phyloP scores from a whole-genome alignment of 2,797 vertebrate genomes.

The Melanotaenia trifasciata region DNA sequence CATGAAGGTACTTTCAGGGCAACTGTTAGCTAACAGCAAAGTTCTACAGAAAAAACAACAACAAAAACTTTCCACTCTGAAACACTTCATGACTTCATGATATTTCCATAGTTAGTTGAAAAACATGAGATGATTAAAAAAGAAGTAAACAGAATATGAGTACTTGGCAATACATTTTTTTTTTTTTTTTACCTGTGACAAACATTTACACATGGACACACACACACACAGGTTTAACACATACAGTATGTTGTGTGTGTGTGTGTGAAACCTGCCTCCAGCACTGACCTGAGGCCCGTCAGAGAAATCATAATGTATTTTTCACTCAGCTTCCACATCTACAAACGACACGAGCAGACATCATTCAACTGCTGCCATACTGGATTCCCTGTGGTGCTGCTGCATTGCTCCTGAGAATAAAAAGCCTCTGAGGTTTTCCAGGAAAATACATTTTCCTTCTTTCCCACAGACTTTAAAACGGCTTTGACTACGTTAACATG shows the following conservation, averaged over 20 bases:
- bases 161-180: conserved; percentile 40
- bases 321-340: conserved; percentile 20
- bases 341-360: conserved; percentile 30
- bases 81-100: neutral
- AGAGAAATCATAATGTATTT: conserved; percentile 19
- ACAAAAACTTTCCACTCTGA: neutral
- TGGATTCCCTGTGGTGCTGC: conserved; percentile 56
- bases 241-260: neutral
- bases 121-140: neutral
- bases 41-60: conserved; percentile 4
- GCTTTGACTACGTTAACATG: neutral
- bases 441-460: neutral
- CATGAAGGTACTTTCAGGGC: neutral
- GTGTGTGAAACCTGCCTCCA: conserved; percentile 2
- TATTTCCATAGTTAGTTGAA: neutral
- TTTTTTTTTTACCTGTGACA: conserved; percentile 9
- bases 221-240: neutral
- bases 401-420: conserved; percentile 65
- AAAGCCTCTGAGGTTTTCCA: conserved; percentile 8
- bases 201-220: neutral
- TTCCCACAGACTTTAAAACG: neutral
- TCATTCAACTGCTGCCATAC: conserved; percentile 46
- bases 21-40: neutral
- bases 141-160: conserved; percentile 40
- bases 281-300: conserved; percentile 21